Evolutionary conservation across 2,113 vertebrate species (phyloP), one percentile per base, ranked within the genome.

Genomic region (Chlorodrepanis virens): DNA sequence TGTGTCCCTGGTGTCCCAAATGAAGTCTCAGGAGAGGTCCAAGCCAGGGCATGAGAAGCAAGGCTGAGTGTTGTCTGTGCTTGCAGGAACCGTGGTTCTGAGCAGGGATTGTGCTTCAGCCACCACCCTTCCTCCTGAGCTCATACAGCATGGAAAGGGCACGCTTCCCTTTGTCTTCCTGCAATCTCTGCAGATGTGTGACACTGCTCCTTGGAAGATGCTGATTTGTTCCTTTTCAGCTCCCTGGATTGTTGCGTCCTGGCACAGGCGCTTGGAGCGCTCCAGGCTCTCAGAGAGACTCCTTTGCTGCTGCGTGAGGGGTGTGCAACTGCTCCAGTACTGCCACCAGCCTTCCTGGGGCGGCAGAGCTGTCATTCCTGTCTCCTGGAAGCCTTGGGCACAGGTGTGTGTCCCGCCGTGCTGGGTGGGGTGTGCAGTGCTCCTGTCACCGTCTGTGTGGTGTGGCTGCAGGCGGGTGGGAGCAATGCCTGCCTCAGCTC

Each of bases 391-490:
- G 11, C 53, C 37, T n/a, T 31, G 33, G 56, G 54, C 17, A 13
- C 72, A 27, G 52, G 12, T 6, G 83, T 17, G 22, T 52, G 12
- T 64, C 40, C 33, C 6, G 2, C 57, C 21, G 44, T 10, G 60
- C 87, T 89, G 57, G 54, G 3, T 63, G 57, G 3, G 27, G 33
- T n/a, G 14, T 5, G 37, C 18, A 12, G 65, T 2, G 0, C 49
- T 82, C 12, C 68, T 49, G 23, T 18, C 39, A 3, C 76, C 44
- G 0, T 33, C 13, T 47, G 33, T 31, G 87, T 24, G 2, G 0
- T 28, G 11, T 23, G 45, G 60, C 87, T 70, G 2, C 3, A 5
- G 70, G 0, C 0, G 0, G 47, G 11, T 2, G 1, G 28, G 45
- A 82, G 25, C 14, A 4, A 2, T 21, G 64, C 23, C 14, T 80